Conservation (phyloP, 2,797 vertebrate genomes). For the Gambelia wislizenii region DNA sequence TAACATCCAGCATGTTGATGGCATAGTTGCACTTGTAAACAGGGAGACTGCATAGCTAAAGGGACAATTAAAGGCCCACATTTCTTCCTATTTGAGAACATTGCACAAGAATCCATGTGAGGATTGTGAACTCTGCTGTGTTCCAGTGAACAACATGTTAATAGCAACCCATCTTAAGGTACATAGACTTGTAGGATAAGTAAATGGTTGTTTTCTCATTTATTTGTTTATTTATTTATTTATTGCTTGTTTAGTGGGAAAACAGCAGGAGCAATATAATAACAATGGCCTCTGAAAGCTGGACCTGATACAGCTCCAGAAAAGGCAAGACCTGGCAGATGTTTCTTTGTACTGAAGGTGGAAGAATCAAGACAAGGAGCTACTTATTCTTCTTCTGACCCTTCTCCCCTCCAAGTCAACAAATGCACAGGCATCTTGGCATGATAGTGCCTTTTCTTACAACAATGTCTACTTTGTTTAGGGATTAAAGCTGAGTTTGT, state of each 20-base stretch:
- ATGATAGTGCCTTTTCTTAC: background rate
- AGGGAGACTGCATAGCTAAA: background rate
- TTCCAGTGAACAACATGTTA: background rate
- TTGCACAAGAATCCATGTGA: background rate
- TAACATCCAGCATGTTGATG: too few species aligned
- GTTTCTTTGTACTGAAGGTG: background rate
- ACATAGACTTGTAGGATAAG: background rate
- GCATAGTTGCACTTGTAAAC: background rate
- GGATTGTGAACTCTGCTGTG: background rate
- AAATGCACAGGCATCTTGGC: background rate
- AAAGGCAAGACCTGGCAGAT: background rate
- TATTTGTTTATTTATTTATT: too few species aligned
- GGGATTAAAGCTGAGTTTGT: background rate
- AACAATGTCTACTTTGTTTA: constrained; percentile 4
- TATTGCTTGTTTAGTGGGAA: background rate
- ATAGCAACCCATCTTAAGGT: background rate
- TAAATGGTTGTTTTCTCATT: background rate
- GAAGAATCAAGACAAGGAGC: background rate
- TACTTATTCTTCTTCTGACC: background rate
- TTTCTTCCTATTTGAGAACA: background rate
- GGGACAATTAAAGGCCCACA: background rate
- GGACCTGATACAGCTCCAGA: rapidly evolving
- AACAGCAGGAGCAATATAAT: background rate
- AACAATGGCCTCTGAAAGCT: background rate
- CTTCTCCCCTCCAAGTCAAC: background rate